Evolutionary conservation across 1,140 invertebrate genomes (phyloP).

Genomic region (Drosophila mauritiana): DNA sequence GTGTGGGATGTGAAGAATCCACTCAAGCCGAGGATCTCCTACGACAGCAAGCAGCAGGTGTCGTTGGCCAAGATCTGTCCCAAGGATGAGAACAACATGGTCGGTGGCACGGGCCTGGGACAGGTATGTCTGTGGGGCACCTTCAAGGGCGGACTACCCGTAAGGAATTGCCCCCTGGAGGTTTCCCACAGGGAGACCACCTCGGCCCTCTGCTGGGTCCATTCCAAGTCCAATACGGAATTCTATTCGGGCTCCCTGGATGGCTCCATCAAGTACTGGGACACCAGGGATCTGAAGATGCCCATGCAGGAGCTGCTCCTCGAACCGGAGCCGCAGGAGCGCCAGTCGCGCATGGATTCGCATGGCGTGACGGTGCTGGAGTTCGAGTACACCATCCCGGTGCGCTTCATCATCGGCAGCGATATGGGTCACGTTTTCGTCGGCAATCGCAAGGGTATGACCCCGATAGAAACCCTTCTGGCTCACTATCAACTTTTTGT

Average conservation of each 20-base stretch:
- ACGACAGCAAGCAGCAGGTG: conserved; percentile 89
- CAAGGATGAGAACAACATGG: conserved; percentile 91
- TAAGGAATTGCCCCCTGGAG: conserved; percentile 86
- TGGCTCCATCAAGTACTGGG: conserved; percentile 94
- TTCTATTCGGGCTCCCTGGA: conserved; percentile 95
- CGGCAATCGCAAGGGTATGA: conserved; percentile 91
- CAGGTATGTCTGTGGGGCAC: conserved; percentile 92
- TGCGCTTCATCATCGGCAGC: conserved; percentile 89
- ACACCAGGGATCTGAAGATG: conserved; percentile 90
- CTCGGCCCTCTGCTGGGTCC: conserved; percentile 89
- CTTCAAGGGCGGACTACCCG: conserved; percentile 87
- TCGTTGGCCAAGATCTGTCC: conserved; percentile 93
- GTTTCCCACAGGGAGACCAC: conserved; percentile 90
- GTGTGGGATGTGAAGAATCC: conserved; percentile 96
- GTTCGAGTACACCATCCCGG: conserved; percentile 94
- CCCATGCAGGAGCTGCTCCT: conserved; percentile 91
- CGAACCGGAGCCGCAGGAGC: conserved; percentile 88
- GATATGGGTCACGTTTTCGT: conserved; percentile 91
- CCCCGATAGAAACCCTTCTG: conserved; percentile 89
- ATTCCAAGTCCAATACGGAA: conserved; percentile 91
- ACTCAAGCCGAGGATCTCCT: conserved; percentile 89
- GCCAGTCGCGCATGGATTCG: conserved; percentile 87
- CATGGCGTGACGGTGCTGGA: conserved; percentile 91
- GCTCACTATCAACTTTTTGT: conserved; percentile 89
- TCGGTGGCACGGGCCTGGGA: conserved; percentile 92